Base-by-base conservation (phyloP, 1,140 invertebrate species). In the Anastrepha obliqua region DNA sequence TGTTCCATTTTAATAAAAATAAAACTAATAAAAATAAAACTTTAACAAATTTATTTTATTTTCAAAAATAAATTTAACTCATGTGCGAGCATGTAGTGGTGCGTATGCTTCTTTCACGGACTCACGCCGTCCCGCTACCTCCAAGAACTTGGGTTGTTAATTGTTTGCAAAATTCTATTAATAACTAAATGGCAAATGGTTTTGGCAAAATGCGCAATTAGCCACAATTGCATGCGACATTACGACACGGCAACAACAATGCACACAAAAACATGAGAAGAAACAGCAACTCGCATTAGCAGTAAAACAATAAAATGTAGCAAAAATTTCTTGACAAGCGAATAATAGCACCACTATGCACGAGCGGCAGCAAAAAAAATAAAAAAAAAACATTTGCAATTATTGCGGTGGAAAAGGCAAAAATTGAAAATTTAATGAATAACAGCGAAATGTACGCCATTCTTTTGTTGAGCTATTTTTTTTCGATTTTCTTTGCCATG, bases 141-240 rank as follows among this genome's bases (percentile, higher is more conserved):
- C 15, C 74, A 81, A 3, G 9, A n/a, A 51, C 59, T 65, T 67
- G 29, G 47, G 17, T 70, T 70, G 60, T 67, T 67, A 65, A 65
- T 67, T 87, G 64, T 70, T 87, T 87, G 74, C 62, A 44, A 65
- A 62, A 62, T 87, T 87, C 64, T 87, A 65, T 87, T 86, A 86
- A 86, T 86, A 86, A 86, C 62, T 44, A 44, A 65, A 86, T 60
- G 59, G 58, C 62, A 86, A 86, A 86, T 62, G 44, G 58, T 81
- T 81, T 51, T 81, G 74, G 74, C 85, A 86, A 86, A 60, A 86
- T 62, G 58, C 58, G 44, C 85, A 86, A 86, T 86, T 86, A 86
- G 85, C 85, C 85, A 86, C 85, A 60, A 86, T 62, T 42, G 85
- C 85, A 86, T 86, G 85, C 85, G 62, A 86, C 62, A 81, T 86